Evolutionary conservation across 2,888 invertebrate genomes (phyloP).

Genomic region (Lissonota sp.): DNA sequence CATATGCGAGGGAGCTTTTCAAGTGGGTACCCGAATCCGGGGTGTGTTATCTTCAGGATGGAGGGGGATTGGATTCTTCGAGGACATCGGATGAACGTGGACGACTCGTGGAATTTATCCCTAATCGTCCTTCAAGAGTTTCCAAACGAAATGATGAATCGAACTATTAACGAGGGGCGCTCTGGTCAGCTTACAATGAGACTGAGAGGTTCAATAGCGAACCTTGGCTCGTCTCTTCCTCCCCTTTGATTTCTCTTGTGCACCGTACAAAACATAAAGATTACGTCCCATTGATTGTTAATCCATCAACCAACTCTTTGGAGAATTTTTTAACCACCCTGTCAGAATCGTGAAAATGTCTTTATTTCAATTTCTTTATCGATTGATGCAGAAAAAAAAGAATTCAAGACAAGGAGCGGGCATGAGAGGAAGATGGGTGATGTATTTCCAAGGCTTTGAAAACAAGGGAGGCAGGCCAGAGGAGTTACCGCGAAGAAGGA

Average conservation of each 20-base stretch:
- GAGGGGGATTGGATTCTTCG: constrained; percentile 13
- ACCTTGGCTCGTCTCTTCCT: constrained; percentile 21
- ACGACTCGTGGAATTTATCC: neutral
- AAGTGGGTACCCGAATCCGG: too few species aligned
- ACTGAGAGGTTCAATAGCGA: constrained; percentile 20
- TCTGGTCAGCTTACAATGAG: constrained; percentile 17
- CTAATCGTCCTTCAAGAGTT: constrained; percentile 72
- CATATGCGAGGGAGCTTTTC: neutral
- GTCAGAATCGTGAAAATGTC: neutral
- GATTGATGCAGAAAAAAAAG: constrained; percentile 34
- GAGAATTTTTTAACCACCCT: too few species aligned
- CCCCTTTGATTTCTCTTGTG: constrained; percentile 16
- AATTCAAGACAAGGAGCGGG: constrained; percentile 2
- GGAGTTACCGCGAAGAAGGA: constrained; percentile 55
- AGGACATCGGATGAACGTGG: too few species aligned
- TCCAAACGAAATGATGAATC: constrained; percentile 72
- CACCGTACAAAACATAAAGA: neutral
- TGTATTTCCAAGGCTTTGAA: constrained; percentile 48
- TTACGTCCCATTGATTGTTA: neutral
- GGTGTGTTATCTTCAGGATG: neutral
- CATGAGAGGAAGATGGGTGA: constrained; percentile 1
- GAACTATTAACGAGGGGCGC: constrained; percentile 70
- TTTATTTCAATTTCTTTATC: constrained; percentile 37
- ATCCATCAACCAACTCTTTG: neutral
- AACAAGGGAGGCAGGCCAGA: constrained; percentile 46